Evolutionary conservation across 2,888 invertebrate genomes (phyloP), one percentile per base, ranked within the genome.

Genomic region (Gonocerus acuteangulatus): DNA sequence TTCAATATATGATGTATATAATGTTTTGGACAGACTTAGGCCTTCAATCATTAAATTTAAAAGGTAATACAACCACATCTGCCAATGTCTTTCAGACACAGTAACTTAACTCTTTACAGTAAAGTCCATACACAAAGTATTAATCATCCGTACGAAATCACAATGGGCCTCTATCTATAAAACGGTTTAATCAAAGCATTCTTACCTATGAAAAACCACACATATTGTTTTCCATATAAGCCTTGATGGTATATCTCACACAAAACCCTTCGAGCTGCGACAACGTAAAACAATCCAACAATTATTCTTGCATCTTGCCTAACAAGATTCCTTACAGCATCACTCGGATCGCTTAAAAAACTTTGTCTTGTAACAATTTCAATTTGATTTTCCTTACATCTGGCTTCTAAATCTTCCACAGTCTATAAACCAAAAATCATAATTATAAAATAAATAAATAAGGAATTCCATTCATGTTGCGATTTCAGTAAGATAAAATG

Each of bases 121-220:
- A n/a, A n/a, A n/a, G n/a, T n/a, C n/a, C n/a, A n/a, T n/a, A n/a
- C n/a, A n/a, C n/a, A n/a, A n/a, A n/a, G n/a, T n/a, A n/a, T n/a
- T n/a, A n/a, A n/a, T n/a, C n/a, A n/a, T n/a, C n/a, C n/a, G n/a
- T n/a, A n/a, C n/a, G n/a, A n/a, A n/a, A n/a, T n/a, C n/a, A n/a
- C n/a, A n/a, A n/a, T n/a, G n/a, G n/a, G n/a, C n/a, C n/a, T n/a
- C n/a, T n/a, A n/a, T n/a, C n/a, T n/a, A n/a, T n/a, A n/a, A n/a
- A n/a, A n/a, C n/a, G n/a, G n/a, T n/a, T n/a, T n/a, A n/a, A n/a
- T n/a, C n/a, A n/a, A n/a, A 27, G 27, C 27, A 27, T 2, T 74
- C 82, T 82, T 73, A 83, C 95, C 99, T 70, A 99, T 97, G 76
- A 99, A 95, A 75, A 97, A 95, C 99, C 99, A 99, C 22, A 99